A percentile compares a stretch with the other conserved stretches of the same genome.
phyloP scores from a whole-genome alignment of 2,113 vertebrate species.

The Apodemus sylvaticus region DNA sequence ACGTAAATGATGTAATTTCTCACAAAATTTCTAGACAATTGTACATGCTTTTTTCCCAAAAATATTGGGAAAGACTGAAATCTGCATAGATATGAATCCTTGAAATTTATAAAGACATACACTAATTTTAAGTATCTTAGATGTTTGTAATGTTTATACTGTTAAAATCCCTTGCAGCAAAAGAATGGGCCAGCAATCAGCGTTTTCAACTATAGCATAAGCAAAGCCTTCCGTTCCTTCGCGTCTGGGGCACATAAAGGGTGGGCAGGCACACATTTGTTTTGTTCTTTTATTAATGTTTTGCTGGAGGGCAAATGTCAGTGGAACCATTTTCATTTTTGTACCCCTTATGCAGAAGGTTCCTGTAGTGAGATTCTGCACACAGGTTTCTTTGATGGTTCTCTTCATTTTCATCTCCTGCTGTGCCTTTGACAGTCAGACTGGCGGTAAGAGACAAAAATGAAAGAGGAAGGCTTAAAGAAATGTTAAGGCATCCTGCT shows the following conservation, averaged over 20 bases:
- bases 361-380: conserved; percentile 77
- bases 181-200: conserved; percentile 55
- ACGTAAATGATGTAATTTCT: not conserved
- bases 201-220: conserved; percentile 66
- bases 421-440: conserved; percentile 76
- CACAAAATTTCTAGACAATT: conserved; percentile 5
- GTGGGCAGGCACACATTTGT: conserved; percentile 67
- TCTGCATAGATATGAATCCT: not conserved
- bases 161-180: conserved; percentile 49
- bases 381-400: conserved; percentile 76
- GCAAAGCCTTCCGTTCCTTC: conserved; percentile 62
- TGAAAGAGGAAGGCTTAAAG: conserved; percentile 71
- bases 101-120: not conserved
- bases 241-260: conserved; percentile 65
- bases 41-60: not conserved
- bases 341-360: conserved; percentile 68
- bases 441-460: conserved; percentile 70
- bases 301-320: conserved; percentile 79
- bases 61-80: not conserved
- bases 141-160: conserved; percentile 50
- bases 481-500: conserved; percentile 58
- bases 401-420: conserved; percentile 77
- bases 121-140: not conserved
- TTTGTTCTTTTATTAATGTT: conserved; percentile 80
- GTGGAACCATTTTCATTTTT: conserved; percentile 75